phyloP scores from a whole-genome alignment of 2,888 invertebrate species.

The Monochamus alternatus region DNA sequence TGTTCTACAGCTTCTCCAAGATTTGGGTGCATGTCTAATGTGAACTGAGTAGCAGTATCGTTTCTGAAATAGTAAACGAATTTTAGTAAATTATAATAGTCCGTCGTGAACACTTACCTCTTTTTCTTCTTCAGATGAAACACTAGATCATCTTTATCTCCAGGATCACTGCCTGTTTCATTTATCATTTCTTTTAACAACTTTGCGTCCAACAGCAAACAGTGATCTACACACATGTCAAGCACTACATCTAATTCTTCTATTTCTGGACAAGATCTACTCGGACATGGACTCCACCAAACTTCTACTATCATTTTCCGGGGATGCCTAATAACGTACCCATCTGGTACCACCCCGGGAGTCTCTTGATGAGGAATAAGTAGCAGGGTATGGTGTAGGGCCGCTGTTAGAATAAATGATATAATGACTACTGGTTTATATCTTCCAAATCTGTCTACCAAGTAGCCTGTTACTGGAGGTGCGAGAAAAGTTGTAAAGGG shows the following conservation, averaged over 20 bases:
- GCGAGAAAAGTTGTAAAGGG: slow-evolving; percentile 91
- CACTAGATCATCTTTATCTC: slow-evolving; percentile 74
- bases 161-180: slow-evolving; percentile 69
- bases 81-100: background rate
- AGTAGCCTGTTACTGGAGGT: slow-evolving; percentile 87
- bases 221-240: slow-evolving; percentile 83
- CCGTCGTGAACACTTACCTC: slow-evolving; percentile 39
- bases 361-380: slow-evolving; percentile 87
- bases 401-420: slow-evolving; percentile 83
- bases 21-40: slow-evolving; percentile 80
- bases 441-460: slow-evolving; percentile 90
- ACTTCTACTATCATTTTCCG: slow-evolving; percentile 82
- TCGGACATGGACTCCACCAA: slow-evolving; percentile 89
- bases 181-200: slow-evolving; percentile 58
- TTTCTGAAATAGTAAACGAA: slow-evolving; percentile 51
- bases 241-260: slow-evolving; percentile 82
- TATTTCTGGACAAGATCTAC: slow-evolving; percentile 84
- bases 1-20: slow-evolving; percentile 84
- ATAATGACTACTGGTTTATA: slow-evolving; percentile 89
- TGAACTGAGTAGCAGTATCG: slow-evolving; percentile 60
- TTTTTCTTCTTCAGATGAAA: slow-evolving; percentile 72
- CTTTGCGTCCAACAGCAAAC: slow-evolving; percentile 73
- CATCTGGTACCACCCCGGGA: slow-evolving; percentile 82
- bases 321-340: slow-evolving; percentile 82
- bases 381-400: slow-evolving; percentile 85